Evolutionary conservation across 2,113 vertebrate genomes (phyloP).

Genomic region (Dolichallabes microphthalmus): DNA sequence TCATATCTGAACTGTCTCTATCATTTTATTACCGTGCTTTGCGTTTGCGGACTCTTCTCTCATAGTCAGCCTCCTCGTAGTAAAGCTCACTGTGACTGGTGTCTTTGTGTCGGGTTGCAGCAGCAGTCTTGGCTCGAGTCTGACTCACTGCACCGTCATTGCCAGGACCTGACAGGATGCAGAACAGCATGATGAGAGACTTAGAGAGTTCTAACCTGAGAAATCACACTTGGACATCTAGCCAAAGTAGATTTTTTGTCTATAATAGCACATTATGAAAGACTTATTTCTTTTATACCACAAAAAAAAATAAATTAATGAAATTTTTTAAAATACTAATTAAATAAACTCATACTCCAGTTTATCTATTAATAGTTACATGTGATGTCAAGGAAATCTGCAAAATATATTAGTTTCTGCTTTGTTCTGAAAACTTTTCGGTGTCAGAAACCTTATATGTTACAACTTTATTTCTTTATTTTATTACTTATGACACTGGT

Average conservation of each 20-base stretch:
- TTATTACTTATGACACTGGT: background rate
- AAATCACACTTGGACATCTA: background rate
- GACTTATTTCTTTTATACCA: background rate
- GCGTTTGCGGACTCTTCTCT: constrained; percentile 87
- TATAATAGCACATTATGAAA: background rate
- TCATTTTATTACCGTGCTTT: constrained; percentile 77
- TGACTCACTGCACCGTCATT: constrained; percentile 81
- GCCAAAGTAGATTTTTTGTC: background rate
- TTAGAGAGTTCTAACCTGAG: background rate
- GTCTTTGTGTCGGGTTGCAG: constrained; percentile 81
- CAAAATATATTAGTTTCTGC: too few relatives aligned
- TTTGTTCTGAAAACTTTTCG: background rate
- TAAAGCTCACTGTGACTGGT: constrained; percentile 90
- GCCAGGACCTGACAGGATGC: constrained; percentile 69
- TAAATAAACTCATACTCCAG: background rate
- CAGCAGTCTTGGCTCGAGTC: constrained; percentile 84
- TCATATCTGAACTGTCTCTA: background rate
- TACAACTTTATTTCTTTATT: background rate
- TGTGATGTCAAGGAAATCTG: too few relatives aligned
- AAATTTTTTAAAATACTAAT: too few relatives aligned
- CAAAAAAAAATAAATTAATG: background rate
- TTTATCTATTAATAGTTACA: background rate
- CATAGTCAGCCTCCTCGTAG: constrained; percentile 93
- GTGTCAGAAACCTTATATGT: background rate
- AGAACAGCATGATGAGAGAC: background rate